Base-by-base conservation (phyloP, 1,140 invertebrate genomes). In the Pissodes strobi region DNA sequence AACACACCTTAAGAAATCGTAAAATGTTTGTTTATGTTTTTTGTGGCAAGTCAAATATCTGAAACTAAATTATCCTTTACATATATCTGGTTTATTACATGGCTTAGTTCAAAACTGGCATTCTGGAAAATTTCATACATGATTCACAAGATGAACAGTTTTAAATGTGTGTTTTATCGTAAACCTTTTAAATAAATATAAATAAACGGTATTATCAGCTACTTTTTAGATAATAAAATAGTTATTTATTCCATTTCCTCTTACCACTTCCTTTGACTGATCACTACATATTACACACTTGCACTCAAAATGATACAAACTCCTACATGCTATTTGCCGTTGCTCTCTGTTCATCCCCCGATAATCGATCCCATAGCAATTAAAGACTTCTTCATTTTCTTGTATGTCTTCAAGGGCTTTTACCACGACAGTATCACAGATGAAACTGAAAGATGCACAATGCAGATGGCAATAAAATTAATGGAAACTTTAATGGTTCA, bases 351-450 rank as follows among this genome's bases (percentile, higher is more conserved):
- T 62, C 57, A 68, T 67, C 13, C 55, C 67, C 10, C 72, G 46
- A 58, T 73, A 77, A 67, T 75, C 67, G 8, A 74, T 69, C 18
- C 75, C 76, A 51, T 79, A 79, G 64, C 74, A 76, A 69, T 79
- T 79, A 38, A 71, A 74, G 19, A 79, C 68, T 66, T 79, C 76
- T 51, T 74, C 73, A 25, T 69, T 70, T 66, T 70, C 46, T 6
- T 39, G 4, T 30, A 79, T 75, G 66, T 75, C 68, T 52, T 72
- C 69, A 8, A 71, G 21, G 2, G 77, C 76, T 69, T 73, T 76
- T 46, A 76, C 71, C 22, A 78, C 62, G 38, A 74, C 69, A 22
- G 67, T 70, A 69, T 74, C 69, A 66, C 67, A 69, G 65, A 71
- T 70, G 55, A 72, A 72, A 69, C 69, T 73, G 30, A 61, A 75